Evolutionary conservation across 1,140 invertebrate genomes (phyloP), one percentile per base, ranked within the genome.

Genomic region (Cephus cinctus): DNA sequence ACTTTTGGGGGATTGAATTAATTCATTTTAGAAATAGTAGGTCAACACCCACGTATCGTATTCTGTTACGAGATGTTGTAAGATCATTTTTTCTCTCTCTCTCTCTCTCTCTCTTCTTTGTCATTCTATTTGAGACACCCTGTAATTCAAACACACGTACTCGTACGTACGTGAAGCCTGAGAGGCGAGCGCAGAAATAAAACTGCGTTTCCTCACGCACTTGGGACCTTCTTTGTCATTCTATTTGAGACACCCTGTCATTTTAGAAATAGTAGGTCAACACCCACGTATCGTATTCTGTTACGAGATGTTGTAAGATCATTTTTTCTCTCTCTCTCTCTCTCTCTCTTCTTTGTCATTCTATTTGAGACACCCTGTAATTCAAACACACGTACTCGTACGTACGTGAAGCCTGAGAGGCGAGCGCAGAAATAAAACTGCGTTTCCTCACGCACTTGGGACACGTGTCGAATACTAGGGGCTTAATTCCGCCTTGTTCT

Each of bases 131-230:
- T 27, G 25, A 27, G 25, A 27, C 25, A 27, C 25, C 25, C 51
- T 51, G 45, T 35, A 42, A 40, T 22, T 52, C 54, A 49, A 50
- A 45, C 50, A 50, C 57, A 59, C 48, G 54, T 59, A 59, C 51
- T 34, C 57, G 54, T 56, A 56, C 48, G 50, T 52, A 60, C 54
- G 57, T 60, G 57, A 52, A 54, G 25, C 54, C 14, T 39, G 40
- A 39, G 35, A 23, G 16, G 4, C 25, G 30, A 27, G 19, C 43
- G 23, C 40, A n/a, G n/a, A n/a, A n/a, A 52, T 18, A 48, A 47
- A 59, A 54, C 51, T 46, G 61, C 60, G 47, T 63, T 47, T 36
- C 34, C 52, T 56, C 62, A 57, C 60, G 58, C 50, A 49, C 27
- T 34, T n/a, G 23, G 15, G 4, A 50, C 52, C n/a, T n/a, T n/a